Evolutionary conservation across 2,113 vertebrate genomes (phyloP).

Genomic region (Chlorodrepanis virens): DNA sequence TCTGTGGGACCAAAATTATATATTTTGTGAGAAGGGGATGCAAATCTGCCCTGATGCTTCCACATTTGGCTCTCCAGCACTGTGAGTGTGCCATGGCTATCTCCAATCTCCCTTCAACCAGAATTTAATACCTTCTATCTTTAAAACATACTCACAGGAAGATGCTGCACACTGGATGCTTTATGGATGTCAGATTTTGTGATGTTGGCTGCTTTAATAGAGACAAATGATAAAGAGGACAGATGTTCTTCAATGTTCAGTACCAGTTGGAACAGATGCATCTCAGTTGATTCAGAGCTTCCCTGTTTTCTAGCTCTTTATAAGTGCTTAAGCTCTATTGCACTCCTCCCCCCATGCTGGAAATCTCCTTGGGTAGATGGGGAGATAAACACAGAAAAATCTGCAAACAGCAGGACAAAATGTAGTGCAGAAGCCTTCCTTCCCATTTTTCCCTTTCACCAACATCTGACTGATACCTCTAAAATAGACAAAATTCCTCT

Average conservation of each 20-base stretch:
- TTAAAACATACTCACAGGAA: not conserved
- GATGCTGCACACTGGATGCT: not conserved
- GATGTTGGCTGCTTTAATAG: not conserved
- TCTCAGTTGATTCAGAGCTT: not conserved
- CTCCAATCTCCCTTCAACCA: not conserved
- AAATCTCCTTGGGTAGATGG: not conserved
- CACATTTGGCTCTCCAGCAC: not conserved
- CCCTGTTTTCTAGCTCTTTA: not conserved
- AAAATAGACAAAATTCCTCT: constrained; percentile 8
- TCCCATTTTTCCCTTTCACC: constrained; percentile 1
- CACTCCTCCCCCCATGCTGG: not conserved
- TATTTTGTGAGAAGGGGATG: not conserved
- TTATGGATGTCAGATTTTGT: not conserved
- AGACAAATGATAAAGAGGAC: not conserved
- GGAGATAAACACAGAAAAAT: not conserved
- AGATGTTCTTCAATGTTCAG: not conserved
- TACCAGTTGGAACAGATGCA: not conserved
- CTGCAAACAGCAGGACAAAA: not conserved
- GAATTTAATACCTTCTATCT: not conserved
- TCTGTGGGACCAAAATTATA: not conserved
- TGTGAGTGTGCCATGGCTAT: not conserved
- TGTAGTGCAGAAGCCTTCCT: not conserved
- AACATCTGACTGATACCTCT: not conserved
- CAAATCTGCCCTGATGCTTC: not conserved
- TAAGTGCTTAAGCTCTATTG: not conserved